Evolutionary conservation across 2,113 vertebrate species (phyloP).

Genomic region (Hemibagrus wyckioides): DNA sequence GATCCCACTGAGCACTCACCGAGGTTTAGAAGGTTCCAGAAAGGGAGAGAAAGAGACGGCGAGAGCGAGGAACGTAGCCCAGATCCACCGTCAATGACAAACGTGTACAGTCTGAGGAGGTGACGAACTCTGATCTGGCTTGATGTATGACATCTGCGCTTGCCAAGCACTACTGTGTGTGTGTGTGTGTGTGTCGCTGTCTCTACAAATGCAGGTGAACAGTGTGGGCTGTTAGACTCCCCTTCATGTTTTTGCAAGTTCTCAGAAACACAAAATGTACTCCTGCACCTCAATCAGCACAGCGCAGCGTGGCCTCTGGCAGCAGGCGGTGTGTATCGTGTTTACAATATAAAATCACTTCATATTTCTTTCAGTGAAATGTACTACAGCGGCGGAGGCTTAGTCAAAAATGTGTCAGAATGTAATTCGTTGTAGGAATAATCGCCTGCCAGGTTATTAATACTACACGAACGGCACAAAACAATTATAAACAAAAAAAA

Average conservation of each 20-base stretch:
- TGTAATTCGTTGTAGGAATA: neutral
- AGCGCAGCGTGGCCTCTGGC: neutral
- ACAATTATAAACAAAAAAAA: neutral
- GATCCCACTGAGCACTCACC: slow-evolving; percentile 48
- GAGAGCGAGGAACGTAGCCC: neutral
- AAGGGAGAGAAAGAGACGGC: slow-evolving; percentile 10
- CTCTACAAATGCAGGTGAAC: slow-evolving; percentile 31
- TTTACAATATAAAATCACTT: slow-evolving; percentile 32
- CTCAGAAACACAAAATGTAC: slow-evolving; percentile 53
- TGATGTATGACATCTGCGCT: slow-evolving; percentile 43
- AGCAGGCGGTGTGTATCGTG: slow-evolving; percentile 3
- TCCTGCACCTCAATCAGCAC: slow-evolving; percentile 41
- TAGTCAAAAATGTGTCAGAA: slow-evolving; percentile 4
- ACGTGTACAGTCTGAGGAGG: slow-evolving; percentile 33
- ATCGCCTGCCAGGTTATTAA: neutral
- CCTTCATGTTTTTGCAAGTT: slow-evolving; percentile 26
- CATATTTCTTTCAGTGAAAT: slow-evolving; percentile 20
- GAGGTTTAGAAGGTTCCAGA: slow-evolving; percentile 36
- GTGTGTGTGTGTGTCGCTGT: slow-evolving; percentile 31
- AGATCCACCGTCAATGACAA: slow-evolving; percentile 39
- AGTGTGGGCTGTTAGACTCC: slow-evolving; percentile 43
- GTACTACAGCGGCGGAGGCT: neutral
- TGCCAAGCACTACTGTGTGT: slow-evolving; percentile 37
- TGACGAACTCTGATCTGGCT: slow-evolving; percentile 52
- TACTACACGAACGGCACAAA: neutral